phyloP scores from a whole-genome alignment of 1,140 invertebrate species.

The Asobara japonica region DNA sequence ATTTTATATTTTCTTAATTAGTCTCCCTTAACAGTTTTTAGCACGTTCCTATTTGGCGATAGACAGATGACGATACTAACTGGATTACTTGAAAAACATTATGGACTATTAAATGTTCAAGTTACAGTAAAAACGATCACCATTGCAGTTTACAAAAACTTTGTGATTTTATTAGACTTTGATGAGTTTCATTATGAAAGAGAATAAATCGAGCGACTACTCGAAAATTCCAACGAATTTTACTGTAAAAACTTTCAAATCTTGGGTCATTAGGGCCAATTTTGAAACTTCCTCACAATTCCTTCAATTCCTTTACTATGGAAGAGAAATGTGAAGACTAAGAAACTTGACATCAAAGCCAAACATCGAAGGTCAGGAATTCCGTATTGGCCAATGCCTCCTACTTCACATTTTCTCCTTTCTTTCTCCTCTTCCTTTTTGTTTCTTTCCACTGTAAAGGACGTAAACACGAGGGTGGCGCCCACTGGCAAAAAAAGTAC shows the following conservation, averaged over 20 bases:
- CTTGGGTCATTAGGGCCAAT: not conserved
- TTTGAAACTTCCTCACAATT: not conserved
- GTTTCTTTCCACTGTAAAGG: not conserved
- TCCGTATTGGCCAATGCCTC: constrained; percentile 16
- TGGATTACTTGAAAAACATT: not conserved
- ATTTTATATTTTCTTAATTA: not conserved
- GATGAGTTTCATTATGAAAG: too few relatives aligned
- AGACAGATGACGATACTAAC: not conserved
- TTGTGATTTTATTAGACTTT: not conserved
- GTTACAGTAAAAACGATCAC: not conserved
- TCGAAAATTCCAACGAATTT: too few relatives aligned
- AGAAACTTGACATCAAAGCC: not conserved
- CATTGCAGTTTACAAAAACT: not conserved
- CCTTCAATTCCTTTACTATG: too few relatives aligned
- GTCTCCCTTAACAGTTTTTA: not conserved
- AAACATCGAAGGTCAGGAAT: constrained; percentile 12
- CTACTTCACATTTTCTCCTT: not conserved
- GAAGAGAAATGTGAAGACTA: too few relatives aligned
- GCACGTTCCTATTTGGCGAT: not conserved
- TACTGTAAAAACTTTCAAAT: too few relatives aligned
- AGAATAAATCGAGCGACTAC: too few relatives aligned
- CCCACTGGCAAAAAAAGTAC: not conserved
- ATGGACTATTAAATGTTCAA: not conserved
- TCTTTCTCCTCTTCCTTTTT: not conserved
- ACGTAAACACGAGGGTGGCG: constrained; percentile 18